phyloP scores from a whole-genome alignment of 1,140 invertebrate species.

The Anastrepha obliqua region DNA sequence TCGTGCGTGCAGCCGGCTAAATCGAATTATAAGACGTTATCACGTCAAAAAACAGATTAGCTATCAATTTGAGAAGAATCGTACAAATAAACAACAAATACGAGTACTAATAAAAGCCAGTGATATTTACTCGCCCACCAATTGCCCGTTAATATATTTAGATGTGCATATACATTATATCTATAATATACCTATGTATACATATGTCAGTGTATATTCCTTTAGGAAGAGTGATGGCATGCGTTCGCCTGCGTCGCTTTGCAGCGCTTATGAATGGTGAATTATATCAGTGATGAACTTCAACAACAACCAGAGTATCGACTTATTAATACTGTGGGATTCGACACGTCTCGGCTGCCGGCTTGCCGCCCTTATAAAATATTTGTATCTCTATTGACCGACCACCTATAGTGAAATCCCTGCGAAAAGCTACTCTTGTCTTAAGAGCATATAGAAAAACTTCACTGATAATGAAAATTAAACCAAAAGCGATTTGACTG shows the following conservation, averaged over 20 bases:
- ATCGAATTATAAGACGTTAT: no score
- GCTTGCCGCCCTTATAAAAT: no score
- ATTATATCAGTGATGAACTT: not conserved
- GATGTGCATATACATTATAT: no score
- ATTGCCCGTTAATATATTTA: not conserved
- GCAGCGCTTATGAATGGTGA: not conserved
- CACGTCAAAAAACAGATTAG: no score
- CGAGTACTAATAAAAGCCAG: not conserved
- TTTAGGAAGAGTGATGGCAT: no score
- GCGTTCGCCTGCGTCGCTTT: no score
- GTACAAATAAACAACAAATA: slow-evolving; percentile 2
- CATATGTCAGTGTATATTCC: not conserved
- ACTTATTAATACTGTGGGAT: no score
- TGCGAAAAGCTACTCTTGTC: not conserved
- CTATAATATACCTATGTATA: no score
- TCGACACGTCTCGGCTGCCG: no score
- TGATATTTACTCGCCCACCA: not conserved
- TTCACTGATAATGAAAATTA: not conserved
- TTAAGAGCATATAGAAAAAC: not conserved
- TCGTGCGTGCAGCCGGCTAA: no score
- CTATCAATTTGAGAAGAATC: slow-evolving; percentile 11
- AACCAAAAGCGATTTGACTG: not conserved
- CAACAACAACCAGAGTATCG: no score
- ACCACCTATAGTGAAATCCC: not conserved
- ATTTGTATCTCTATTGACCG: no score